Conservation (phyloP, 1,140 invertebrate species). For the Orchestia grillus region DNA sequence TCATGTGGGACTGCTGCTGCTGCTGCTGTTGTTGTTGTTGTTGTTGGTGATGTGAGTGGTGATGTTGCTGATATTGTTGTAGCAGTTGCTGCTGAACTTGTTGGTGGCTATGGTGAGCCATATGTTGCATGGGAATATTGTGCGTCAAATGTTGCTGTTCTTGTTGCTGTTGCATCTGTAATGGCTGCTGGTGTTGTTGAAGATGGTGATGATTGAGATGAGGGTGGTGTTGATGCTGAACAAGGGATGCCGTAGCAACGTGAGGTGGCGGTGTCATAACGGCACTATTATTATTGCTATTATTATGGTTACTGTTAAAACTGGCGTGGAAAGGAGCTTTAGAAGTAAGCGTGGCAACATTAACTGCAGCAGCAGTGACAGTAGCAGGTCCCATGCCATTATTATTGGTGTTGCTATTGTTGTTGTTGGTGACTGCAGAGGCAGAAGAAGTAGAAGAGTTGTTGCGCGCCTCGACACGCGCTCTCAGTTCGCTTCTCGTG, state of each 20-base stretch:
- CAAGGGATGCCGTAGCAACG: not conserved
- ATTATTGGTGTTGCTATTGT: slow-evolving; percentile 43
- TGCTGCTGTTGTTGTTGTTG: slow-evolving; percentile 37
- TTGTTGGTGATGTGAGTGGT: not conserved
- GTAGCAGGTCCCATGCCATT: slow-evolving; percentile 34
- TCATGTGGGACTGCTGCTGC: slow-evolving; percentile 13
- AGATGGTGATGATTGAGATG: not conserved
- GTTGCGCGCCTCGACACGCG: slow-evolving; percentile 9
- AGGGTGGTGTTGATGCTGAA: slow-evolving; percentile 17
- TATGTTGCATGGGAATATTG: slow-evolving; percentile 8
- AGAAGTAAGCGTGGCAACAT: slow-evolving; percentile 42
- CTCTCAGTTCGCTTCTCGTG: slow-evolving; percentile 17
- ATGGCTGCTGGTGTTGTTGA: slow-evolving; percentile 9
- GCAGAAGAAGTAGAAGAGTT: not conserved
- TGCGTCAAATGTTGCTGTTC: slow-evolving; percentile 21
- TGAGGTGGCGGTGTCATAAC: slow-evolving; percentile 28
- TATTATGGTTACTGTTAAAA: slow-evolving; percentile 12
- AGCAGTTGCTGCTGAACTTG: not conserved
- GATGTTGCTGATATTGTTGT: slow-evolving; percentile 15
- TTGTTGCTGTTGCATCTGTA: not conserved
- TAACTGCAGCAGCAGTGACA: slow-evolving; percentile 29
- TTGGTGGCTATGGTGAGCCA: not conserved
- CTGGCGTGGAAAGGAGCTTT: slow-evolving; percentile 13
- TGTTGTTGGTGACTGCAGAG: slow-evolving; percentile 30
- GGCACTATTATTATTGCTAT: slow-evolving; percentile 31